Conservation (phyloP, 2,113 vertebrate species). For the Mionectes macconnelli region DNA sequence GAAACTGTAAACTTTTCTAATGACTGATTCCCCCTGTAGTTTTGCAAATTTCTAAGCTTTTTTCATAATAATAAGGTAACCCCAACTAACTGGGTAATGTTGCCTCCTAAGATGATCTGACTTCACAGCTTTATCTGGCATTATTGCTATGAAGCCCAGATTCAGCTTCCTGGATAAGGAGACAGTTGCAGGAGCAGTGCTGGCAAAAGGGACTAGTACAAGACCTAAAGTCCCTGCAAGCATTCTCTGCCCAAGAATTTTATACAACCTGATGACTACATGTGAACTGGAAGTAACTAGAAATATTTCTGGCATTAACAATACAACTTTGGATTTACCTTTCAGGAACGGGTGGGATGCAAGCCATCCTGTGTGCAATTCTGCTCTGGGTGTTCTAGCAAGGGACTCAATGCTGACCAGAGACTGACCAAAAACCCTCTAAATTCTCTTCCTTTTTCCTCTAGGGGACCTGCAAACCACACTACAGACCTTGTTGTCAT, state of each 20-base stretch:
- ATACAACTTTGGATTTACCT: neutral
- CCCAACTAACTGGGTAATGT: rapidly evolving
- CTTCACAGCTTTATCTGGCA: neutral
- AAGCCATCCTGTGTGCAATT: neutral
- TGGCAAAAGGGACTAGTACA: neutral
- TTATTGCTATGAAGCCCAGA: neutral
- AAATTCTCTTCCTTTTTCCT: neutral
- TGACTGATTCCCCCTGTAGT: neutral
- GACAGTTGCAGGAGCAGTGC: neutral
- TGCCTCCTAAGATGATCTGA: neutral
- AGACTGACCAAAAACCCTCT: neutral
- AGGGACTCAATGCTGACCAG: no score
- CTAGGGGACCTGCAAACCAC: neutral
- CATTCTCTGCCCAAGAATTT: rapidly evolving
- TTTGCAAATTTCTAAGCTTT: neutral
- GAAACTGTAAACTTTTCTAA: neutral
- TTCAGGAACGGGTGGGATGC: neutral
- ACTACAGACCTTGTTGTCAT: neutral
- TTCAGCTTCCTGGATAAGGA: neutral
- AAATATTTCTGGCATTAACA: neutral
- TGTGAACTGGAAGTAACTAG: neutral
- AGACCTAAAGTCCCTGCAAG: neutral
- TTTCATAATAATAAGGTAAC: neutral
- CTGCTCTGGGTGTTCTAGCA: neutral
- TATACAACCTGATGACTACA: neutral